A percentile compares a stretch with the other conserved stretches of the same genome.
Conservation (phyloP, 2,797 vertebrate genomes). For the Buceros bicornis region DNA sequence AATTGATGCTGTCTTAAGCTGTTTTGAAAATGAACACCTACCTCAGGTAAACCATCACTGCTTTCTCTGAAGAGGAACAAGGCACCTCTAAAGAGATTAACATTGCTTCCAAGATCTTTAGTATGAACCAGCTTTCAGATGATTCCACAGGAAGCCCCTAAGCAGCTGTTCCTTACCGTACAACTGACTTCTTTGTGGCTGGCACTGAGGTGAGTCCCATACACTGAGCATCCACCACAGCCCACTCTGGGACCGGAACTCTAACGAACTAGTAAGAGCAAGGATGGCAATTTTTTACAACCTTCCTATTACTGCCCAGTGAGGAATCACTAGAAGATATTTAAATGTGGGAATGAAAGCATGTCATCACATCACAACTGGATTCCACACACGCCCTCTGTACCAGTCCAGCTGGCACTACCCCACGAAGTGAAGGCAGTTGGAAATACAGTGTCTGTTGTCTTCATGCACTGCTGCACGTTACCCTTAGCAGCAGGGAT, state of each 20-base stretch:
- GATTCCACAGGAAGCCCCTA: background rate
- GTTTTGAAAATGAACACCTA: background rate
- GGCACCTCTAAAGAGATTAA: background rate
- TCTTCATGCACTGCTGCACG: conserved; percentile 17
- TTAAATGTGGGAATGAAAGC: background rate
- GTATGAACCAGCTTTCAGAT: background rate
- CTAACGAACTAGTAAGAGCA: background rate
- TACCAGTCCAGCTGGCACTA: background rate
- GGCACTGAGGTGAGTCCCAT: background rate
- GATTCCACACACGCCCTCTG: background rate
- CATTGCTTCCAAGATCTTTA: background rate
- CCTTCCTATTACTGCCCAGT: background rate
- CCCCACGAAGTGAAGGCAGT: background rate
- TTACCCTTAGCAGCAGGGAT: conserved; percentile 16
- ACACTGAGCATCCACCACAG: fast-evolving
- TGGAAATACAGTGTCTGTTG: background rate
- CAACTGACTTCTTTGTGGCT: background rate
- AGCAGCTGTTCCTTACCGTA: background rate
- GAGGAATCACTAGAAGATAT: background rate
- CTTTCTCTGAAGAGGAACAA: background rate
- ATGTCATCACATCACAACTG: background rate
- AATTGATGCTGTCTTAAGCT: background rate
- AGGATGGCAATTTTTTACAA: background rate
- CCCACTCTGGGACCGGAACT: background rate
- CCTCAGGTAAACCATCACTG: background rate